Conservation (phyloP, 2,797 vertebrate genomes). For the Rhyacichthys aspro region DNA sequence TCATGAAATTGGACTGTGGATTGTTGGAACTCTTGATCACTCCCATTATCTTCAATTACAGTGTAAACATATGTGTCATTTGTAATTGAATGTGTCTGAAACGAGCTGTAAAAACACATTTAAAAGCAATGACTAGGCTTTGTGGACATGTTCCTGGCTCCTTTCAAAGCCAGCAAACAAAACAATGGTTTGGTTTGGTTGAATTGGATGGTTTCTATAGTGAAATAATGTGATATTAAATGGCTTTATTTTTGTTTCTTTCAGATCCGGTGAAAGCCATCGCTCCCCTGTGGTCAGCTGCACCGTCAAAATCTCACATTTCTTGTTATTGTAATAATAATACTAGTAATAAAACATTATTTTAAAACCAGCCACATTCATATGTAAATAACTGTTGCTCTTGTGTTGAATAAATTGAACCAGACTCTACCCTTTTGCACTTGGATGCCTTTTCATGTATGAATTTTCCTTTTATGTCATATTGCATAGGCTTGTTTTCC, state of each 20-base stretch:
- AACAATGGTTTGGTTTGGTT: background rate
- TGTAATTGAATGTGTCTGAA: background rate
- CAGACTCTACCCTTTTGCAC: conserved; percentile 6
- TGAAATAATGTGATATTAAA: background rate
- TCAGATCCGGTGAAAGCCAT: conserved; percentile 74
- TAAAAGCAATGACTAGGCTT: background rate
- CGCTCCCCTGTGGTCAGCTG: background rate
- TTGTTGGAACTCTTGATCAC: no score
- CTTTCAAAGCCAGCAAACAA: background rate
- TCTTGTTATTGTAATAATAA: conserved; percentile 2
- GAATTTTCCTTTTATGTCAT: background rate
- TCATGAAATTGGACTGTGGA: background rate
- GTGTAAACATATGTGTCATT: no score
- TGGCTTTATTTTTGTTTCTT: conserved; percentile 37
- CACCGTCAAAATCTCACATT: conserved; percentile 5
- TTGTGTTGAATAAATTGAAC: conserved; percentile 45
- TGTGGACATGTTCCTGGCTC: background rate
- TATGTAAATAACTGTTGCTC: conserved; percentile 42
- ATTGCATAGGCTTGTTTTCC: background rate
- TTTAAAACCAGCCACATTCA: conserved; percentile 12
- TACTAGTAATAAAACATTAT: no score
- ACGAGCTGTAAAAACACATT: no score
- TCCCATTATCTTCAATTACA: background rate
- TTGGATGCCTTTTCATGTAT: background rate
- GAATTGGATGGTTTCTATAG: background rate